Evolutionary conservation across 2,797 vertebrate species (phyloP), one percentile per base, ranked within the genome.

Genomic region (Gymnocypris eckloni): DNA sequence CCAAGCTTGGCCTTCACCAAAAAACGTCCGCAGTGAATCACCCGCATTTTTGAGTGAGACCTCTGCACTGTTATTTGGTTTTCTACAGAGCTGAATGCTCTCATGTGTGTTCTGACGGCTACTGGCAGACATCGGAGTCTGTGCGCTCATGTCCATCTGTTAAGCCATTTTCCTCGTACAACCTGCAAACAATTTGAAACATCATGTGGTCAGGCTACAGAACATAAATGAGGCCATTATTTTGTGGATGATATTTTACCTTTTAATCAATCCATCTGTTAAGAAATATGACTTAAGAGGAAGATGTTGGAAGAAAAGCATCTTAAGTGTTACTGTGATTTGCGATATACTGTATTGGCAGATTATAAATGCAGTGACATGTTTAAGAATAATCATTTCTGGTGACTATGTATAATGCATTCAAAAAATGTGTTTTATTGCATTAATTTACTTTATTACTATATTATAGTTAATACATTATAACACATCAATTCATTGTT

Each of bases 101-200:
- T 2, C 8, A 52, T 64, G 25, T 33, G 75, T 71, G 76, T 75
- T 82, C 45, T 71, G 67, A 79, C 56, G 39, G 78, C 77, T 52
- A 39, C 77, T 87, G 86, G 76, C 81, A 79, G 67, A 77, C 41
- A n/a, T 61, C 18, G 10, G 33, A 50, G 16, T 87, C 81, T 52
- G 28, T 50, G 20, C 43, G 8, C 81, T 75, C 56, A 82, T 80
- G 82, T 89, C 87, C 86, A 52, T 87, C 83, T 61, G 88, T 89
- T 81, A 77, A 91, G 43, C 84, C 86, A 70, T 90, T 91, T 89
- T 84, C 37, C 87, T 88, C 70, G 28, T 25, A 73, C 75, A 70
- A 73, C 88, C 69, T 90, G 82, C 89, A 91, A 89, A 86, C 89
- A 86, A 88, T 80, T 86, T 86, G 69, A 90, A 89, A 86, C 86